Evolutionary conservation across 2,888 invertebrate species (phyloP), one percentile per base, ranked within the genome.

Genomic region (Notocelia uddmanniana): DNA sequence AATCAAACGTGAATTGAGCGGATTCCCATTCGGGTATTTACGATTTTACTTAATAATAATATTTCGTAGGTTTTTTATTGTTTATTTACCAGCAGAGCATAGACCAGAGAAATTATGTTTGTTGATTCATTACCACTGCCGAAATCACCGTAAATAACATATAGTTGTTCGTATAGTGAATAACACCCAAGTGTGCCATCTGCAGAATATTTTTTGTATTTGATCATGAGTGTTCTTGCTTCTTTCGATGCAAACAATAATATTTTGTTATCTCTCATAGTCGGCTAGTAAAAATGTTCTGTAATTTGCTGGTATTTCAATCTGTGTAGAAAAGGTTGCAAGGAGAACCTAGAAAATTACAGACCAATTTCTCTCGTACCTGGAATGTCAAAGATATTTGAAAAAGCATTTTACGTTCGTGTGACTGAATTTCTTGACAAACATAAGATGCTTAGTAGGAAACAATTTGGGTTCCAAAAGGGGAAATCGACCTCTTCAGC

Each of bases 111-210:
- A 37, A 69, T 60, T 60, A 69, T 60, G 54, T 54, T 69, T 37
- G 60, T 69, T 19, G 60, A 60, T 37, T 69, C 52, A 26, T 69
- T 41, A 21, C 21, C 60, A 62, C 69, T 69, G 23, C 69, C 69
- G 18, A 62, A 69, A 62, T 69, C 60, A 26, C 69, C 69, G 60
- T 54, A 62, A 34, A 69, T 54, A 23, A 60, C 62, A 55, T 69
- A 68, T 11, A 62, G 60, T 45, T 69, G 69, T 26, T 59, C 18
- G 54, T 60, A 68, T 48, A 60, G 68, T 54, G 59, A 19, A 54
- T 2, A 31, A 57, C 59, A 58, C 50, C 59, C 48, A 59, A 68
- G 59, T 31, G 68, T 54, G 26, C 55, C 55, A 15, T 55, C 55
- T 55, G 55, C 55, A 15, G n/a, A 48, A 48, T n/a, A 26, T 26